Base-by-base conservation (phyloP, 2,797 vertebrate species). In the Stomatorhinus walkeri region DNA sequence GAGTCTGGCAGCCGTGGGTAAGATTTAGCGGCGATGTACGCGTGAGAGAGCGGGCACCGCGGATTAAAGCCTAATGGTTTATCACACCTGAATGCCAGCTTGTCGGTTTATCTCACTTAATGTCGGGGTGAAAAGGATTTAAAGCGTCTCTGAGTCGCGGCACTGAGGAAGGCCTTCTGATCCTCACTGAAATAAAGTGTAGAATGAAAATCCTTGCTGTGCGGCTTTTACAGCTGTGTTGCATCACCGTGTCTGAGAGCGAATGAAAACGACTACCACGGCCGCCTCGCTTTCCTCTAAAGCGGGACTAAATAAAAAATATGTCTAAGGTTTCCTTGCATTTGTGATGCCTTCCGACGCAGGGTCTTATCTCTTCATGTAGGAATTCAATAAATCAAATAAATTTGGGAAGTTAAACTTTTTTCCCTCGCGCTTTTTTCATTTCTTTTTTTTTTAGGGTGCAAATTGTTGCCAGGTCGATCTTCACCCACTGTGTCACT, bases 401-500 rank as follows among this genome's bases (percentile, higher is more conserved):
- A 59, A n/a, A 52, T 76, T 52, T 52, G 36, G 5, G 24, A 24
- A 88, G 40, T 61, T 46, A 51, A 51, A 49, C 10, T 68, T 24
- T 22, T 19, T n/a, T 87, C 9, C 48, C n/a, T 40, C 14, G 14
- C 2, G 68, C 32, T 40, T 76, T 84, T 32, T 83, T 61, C 36
- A 48, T 49, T 87, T 7, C 54, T 2, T 28, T 43, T 86, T 89
- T 87, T 56, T 51, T 51, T 51, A 2, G 24, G 3, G 1, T 83
- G 4, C 16, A 76, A 51, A 64, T 84, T 89, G 81, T 48, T 68
- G n/a, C 56, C 56, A 46, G 40, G 56, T 90, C 51, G 16, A 56
- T 89, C 90, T 90, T 89, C 88, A 19, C 52, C 56, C 43, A 56
- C 87, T 87, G 32, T 5, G 72, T 90, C 90, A 89, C 91, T 22